Evolutionary conservation across 2,797 vertebrate genomes (phyloP), one percentile per base, ranked within the genome.

Genomic region (Epinephelus malabaricus): DNA sequence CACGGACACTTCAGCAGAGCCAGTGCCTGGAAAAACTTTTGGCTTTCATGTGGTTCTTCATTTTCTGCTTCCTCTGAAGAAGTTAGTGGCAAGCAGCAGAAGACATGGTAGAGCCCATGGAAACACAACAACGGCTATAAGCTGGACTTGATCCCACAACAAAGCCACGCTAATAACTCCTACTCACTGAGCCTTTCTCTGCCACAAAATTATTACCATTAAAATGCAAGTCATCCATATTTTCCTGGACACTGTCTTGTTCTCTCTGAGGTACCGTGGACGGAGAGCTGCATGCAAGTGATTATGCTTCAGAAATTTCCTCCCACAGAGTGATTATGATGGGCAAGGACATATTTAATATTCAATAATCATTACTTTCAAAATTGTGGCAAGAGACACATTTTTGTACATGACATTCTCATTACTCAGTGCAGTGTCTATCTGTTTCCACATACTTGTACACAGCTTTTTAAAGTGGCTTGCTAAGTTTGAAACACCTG

Each of bases 81-180:
- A 66, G 49, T 73, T 74, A 25, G 46, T 23, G 53, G 55, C 19
- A 69, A 78, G n/a, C 23, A 69, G 19, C 18, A 58, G n/a, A 56
- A 65, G n/a, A 79, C 53, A 76, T 45, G 12, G 40, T 11, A 40
- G 21, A 61, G 27, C n/a, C 69, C 49, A 27, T 76, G 70, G 18
- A 73, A 86, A 73, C 38, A 45, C 1, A 77, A 23, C 49, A 66
- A 19, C 1, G 3, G 60, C 54, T 23, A 50, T 62, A 66, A 80
- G 2, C 60, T 79, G 69, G 82, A 81, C 54, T 13, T 58, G 19
- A 73, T 89, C 69, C 72, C 54, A 80, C 34, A 71, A 78, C 53
- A 84, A 81, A 71, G 73, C 69, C 69, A 83, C 45, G 5, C 45
- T 43, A 47, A 59, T 38, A 30, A 74, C 76, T 81, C 82, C 79